These are phyloP conservation scores for Chironomus riparius DNA, from an alignment of 2,888 invertebrate genomes.

Conservation along the genomic window DNA sequence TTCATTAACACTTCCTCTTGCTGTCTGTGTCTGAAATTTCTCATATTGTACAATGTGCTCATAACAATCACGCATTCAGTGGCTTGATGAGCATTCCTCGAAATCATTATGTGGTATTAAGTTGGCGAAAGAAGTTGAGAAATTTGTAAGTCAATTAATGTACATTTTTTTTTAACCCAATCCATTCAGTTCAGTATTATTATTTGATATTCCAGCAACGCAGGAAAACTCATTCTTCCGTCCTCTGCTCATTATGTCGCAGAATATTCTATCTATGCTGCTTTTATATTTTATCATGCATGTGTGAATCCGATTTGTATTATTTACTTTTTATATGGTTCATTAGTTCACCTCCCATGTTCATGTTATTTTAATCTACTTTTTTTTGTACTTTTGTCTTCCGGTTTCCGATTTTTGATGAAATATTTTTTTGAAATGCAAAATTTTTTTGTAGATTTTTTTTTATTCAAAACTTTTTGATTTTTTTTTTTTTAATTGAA, in stretches of 20 bases:
- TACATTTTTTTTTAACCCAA: neutral
- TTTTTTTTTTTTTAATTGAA: no score
- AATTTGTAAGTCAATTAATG: constrained; percentile 52
- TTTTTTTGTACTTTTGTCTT: constrained; percentile 1
- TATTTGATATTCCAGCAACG: no score
- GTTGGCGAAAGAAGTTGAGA: constrained; percentile 59
- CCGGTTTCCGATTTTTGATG: constrained; percentile 4
- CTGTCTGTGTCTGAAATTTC: neutral
- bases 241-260: neutral
- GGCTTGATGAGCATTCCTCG: constrained; percentile 69
- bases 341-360: constrained; percentile 1
- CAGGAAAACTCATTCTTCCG: neutral
- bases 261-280: neutral
- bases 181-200: neutral
- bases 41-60: neutral
- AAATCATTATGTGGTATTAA: constrained; percentile 59
- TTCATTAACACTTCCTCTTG: neutral
- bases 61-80: constrained; percentile 40
- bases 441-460: neutral
- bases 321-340: neutral
- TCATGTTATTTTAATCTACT: neutral
- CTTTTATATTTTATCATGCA: constrained; percentile 22
- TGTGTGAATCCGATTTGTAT: constrained; percentile 18
- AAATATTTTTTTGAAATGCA: constrained; percentile 6
- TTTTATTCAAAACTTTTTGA: neutral